Conservation (phyloP, 1,140 invertebrate species). For the Trigoniulus corallinus region DNA sequence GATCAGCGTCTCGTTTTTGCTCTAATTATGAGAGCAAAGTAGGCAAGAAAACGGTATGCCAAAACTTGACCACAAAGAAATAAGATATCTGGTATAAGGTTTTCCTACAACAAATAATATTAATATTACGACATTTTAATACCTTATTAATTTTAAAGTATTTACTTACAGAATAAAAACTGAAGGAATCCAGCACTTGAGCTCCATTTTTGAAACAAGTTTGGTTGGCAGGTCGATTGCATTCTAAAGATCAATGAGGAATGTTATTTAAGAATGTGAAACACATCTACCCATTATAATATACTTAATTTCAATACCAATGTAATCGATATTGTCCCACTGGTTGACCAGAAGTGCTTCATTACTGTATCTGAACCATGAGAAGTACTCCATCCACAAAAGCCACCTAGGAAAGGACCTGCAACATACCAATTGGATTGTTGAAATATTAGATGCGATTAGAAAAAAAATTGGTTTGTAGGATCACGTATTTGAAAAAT, state of each 20-base stretch:
- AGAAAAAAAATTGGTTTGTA: background rate
- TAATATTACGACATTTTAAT: background rate
- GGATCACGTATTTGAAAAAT: background rate
- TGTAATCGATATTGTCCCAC: conserved; percentile 47
- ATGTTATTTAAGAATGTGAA: background rate
- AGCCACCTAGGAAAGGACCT: conserved; percentile 77
- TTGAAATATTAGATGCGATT: too few relatives aligned
- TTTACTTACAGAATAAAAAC: conserved; percentile 48
- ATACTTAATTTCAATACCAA: conserved; percentile 5
- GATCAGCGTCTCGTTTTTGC: background rate
- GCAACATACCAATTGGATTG: too few relatives aligned
- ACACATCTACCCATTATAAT: background rate
- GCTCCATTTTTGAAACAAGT: conserved; percentile 56
- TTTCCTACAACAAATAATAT: conserved; percentile 33
- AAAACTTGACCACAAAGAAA: conserved; percentile 51
- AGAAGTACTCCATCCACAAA: conserved; percentile 77
- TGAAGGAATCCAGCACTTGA: conserved; percentile 56
- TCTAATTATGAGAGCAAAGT: conserved; percentile 38
- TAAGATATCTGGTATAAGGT: conserved; percentile 50
- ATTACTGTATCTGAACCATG: conserved; percentile 90
- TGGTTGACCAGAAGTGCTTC: conserved; percentile 88
- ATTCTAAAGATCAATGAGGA: conserved; percentile 23
- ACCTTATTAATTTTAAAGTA: conserved; percentile 1
- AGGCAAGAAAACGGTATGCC: conserved; percentile 57
- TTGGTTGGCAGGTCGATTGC: conserved; percentile 43